Conservation (phyloP, 2,797 vertebrate genomes). For the Zenarchopterus dispar region DNA sequence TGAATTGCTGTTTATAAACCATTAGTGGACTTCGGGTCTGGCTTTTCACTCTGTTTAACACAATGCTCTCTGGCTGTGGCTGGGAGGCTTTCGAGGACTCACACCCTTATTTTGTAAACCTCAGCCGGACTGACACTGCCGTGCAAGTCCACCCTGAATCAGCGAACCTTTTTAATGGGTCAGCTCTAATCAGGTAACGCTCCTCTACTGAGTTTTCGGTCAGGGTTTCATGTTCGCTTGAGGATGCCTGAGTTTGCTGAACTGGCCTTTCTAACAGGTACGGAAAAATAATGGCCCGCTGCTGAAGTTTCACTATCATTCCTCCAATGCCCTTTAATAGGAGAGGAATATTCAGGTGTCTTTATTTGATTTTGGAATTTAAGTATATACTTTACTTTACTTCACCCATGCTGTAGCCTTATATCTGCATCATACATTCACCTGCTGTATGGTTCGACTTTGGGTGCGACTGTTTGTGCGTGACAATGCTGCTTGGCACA, state of each 20-base stretch:
- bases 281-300: not conserved
- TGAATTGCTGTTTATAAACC: not conserved
- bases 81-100: not conserved
- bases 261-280: not conserved
- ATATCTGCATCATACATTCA: slow-evolving; percentile 14
- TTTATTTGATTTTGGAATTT: too few relatives aligned
- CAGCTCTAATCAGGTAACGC: not conserved
- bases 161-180: not conserved
- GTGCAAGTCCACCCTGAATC: slow-evolving; percentile 3
- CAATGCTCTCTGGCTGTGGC: not conserved
- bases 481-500: slow-evolving; percentile 53
- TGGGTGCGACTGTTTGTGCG: slow-evolving; percentile 28
- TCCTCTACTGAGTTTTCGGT: not conserved
- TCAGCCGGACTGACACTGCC: not conserved
- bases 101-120: not conserved
- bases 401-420: not conserved
- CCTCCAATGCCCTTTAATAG: not conserved
- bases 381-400: not conserved
- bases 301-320: not conserved
- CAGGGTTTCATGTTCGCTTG: not conserved
- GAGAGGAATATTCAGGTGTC: not conserved
- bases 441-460: slow-evolving; percentile 21
- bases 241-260: not conserved
- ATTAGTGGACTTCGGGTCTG: not conserved
- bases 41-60: not conserved